phyloP scores from a whole-genome alignment of 2,797 vertebrate species.

The Simalia tracyae region DNA sequence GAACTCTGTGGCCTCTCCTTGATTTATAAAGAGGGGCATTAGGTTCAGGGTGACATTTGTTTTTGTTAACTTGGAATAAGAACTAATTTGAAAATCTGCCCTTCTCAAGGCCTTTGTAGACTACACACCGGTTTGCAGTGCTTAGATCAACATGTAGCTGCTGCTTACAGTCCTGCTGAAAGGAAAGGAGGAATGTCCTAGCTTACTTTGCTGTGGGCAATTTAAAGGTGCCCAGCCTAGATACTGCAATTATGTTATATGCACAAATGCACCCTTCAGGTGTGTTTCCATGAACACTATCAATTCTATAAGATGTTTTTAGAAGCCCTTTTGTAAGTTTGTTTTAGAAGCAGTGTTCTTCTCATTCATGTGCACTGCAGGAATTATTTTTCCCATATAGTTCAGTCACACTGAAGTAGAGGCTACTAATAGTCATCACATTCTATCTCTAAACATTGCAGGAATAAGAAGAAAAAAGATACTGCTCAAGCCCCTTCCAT shows the following conservation, averaged over 20 bases:
- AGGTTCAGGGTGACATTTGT: conserved; percentile 1
- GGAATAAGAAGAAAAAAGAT: neutral
- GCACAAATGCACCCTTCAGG: neutral
- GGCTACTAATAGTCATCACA: neutral
- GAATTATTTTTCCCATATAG: neutral
- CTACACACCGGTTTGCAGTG: neutral
- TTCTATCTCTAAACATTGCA: neutral
- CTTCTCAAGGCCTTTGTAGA: conserved; percentile 21
- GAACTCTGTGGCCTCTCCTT: neutral
- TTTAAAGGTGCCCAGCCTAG: neutral
- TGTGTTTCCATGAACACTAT: neutral
- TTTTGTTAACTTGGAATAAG: conserved; percentile 15
- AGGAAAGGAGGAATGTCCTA: neutral
- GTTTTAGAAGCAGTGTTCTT: neutral
- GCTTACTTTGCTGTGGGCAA: neutral
- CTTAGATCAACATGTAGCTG: neutral
- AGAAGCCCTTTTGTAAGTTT: neutral
- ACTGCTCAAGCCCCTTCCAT: neutral
- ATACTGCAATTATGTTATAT: neutral
- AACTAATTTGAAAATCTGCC: neutral
- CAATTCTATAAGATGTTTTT: neutral
- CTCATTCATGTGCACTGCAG: neutral
- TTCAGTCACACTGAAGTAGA: neutral
- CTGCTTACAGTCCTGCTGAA: neutral
- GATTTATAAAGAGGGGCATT: neutral